Conservation (phyloP, 2,113 vertebrate species). For the Stomatorhinus ivindoensis region DNA sequence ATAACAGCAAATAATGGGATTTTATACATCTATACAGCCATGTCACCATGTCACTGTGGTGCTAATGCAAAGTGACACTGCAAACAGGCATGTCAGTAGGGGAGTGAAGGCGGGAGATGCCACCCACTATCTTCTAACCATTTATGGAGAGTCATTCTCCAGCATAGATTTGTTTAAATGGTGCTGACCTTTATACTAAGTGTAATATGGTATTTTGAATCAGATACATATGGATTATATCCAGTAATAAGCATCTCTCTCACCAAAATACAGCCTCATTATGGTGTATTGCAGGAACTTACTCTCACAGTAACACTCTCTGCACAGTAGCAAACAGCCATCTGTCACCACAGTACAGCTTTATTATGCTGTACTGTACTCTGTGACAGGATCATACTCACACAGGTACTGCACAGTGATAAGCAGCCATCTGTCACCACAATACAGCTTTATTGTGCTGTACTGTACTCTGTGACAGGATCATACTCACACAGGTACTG, state of each 20-base stretch:
- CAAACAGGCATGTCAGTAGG: slow-evolving; percentile 33
- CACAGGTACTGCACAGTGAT: too few relatives aligned
- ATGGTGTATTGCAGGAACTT: background rate
- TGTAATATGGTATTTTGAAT: background rate
- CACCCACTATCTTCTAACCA: background rate
- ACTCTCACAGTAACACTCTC: too few relatives aligned
- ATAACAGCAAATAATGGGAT: slow-evolving; percentile 63
- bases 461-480: too few relatives aligned
- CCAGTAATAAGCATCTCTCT: background rate
- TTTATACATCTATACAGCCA: slow-evolving; percentile 47
- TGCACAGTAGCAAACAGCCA: too few relatives aligned
- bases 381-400: too few relatives aligned
- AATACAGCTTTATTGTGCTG: too few relatives aligned
- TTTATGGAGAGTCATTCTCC: background rate
- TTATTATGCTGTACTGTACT: too few relatives aligned
- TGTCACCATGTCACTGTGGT: slow-evolving; percentile 49
- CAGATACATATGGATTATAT: background rate
- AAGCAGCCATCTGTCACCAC: too few relatives aligned
- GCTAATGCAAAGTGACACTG: slow-evolving; percentile 53
- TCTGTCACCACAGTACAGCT: too few relatives aligned
- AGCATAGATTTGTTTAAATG: background rate
- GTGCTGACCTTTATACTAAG: background rate
- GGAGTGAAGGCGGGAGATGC: slow-evolving; percentile 28
- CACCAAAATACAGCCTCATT: background rate
- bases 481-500: too few relatives aligned